A percentile compares a stretch with the other conserved stretches of the same genome.
Conservation (phyloP, 1,140 invertebrate species). For the Heterodera carotae region DNA sequence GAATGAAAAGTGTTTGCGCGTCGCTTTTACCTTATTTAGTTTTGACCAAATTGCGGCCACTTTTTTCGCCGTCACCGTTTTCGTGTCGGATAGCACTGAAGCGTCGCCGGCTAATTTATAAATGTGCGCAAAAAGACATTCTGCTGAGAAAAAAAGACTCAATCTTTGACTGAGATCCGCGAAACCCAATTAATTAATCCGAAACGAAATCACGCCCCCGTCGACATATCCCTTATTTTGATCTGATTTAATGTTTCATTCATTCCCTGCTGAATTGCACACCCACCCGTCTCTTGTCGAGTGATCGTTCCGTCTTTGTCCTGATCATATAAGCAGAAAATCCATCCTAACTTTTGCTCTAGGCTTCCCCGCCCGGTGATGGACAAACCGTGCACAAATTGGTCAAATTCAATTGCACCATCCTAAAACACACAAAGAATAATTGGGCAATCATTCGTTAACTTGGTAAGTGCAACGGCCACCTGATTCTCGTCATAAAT, state of each 20-base stretch:
- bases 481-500: slow-evolving; percentile 98
- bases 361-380: slow-evolving; percentile 92
- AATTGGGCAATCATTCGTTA: neutral
- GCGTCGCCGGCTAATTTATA: slow-evolving; percentile 85
- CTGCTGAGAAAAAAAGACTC: neutral
- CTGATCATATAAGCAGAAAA: slow-evolving; percentile 53
- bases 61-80: slow-evolving; percentile 74
- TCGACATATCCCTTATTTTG: neutral
- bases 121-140: slow-evolving; percentile 93
- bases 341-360: slow-evolving; percentile 87
- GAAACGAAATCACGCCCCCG: no score
- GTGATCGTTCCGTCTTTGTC: slow-evolving; percentile 93
- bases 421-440: slow-evolving; percentile 72
- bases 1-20: neutral
- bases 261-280: no score
- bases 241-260: no score
- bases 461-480: slow-evolving; percentile 66
- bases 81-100: slow-evolving; percentile 69
- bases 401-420: slow-evolving; percentile 94
- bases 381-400: slow-evolving; percentile 90
- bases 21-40: neutral
- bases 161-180: neutral
- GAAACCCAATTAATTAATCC: no score
- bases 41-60: slow-evolving; percentile 83
- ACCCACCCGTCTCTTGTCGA: slow-evolving; percentile 84